phyloP scores from a whole-genome alignment of 2,888 invertebrate genomes.

The Phanerotoma sp. region DNA sequence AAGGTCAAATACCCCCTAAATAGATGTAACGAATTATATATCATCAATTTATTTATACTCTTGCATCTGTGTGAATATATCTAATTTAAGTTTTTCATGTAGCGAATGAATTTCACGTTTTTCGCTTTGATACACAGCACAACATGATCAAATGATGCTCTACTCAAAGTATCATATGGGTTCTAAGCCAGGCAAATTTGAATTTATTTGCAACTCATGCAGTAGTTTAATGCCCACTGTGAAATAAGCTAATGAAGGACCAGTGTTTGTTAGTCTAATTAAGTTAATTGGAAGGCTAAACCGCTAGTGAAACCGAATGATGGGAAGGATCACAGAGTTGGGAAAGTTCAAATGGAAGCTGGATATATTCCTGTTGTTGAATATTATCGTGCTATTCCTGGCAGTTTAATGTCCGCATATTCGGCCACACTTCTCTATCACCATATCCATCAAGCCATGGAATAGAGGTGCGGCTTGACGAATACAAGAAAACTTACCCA shows the following conservation, averaged over 20 bases:
- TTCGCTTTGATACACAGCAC: too few relatives aligned
- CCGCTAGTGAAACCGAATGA: background rate
- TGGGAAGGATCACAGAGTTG: slow-evolving; percentile 6
- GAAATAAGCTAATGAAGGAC: background rate
- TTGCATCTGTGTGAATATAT: too few relatives aligned
- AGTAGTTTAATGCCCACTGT: too few relatives aligned
- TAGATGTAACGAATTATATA: too few relatives aligned
- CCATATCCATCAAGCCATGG: background rate
- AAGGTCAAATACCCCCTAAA: too few relatives aligned
- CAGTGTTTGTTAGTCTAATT: background rate
- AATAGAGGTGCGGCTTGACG: slow-evolving; percentile 1
- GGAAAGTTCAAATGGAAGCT: slow-evolving; percentile 3
- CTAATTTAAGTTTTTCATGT: too few relatives aligned
- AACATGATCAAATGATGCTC: too few relatives aligned
- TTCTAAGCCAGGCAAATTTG: too few relatives aligned
- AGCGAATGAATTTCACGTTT: too few relatives aligned
- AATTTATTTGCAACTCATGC: too few relatives aligned
- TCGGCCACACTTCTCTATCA: slow-evolving; percentile 1
- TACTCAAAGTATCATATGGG: too few relatives aligned
- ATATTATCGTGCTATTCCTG: slow-evolving; percentile 7
- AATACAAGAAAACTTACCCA: slow-evolving; percentile 3
- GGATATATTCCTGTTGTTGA: background rate
- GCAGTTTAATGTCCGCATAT: slow-evolving; percentile 6
- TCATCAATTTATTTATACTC: too few relatives aligned
- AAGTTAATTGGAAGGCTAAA: slow-evolving; percentile 7